These are phyloP conservation scores for Cheilosia impressa DNA, from an alignment of 2,888 invertebrate genomes.

Conservation along the genomic window DNA sequence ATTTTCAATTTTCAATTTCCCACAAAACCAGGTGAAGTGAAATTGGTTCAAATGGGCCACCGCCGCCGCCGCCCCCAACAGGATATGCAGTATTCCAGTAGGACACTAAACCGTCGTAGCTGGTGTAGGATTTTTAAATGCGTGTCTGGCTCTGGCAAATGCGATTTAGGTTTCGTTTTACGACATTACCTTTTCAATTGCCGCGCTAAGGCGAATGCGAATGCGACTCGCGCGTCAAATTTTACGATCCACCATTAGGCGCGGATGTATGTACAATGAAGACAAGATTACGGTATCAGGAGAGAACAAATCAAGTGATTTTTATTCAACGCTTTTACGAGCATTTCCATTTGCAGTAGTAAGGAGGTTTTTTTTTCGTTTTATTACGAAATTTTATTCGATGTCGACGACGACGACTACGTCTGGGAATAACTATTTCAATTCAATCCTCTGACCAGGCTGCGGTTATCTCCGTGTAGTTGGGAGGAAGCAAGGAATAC, in stretches of 20 bases:
- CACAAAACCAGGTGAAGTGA: constrained; percentile 47
- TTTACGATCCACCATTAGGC: constrained; percentile 67
- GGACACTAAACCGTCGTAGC: constrained; percentile 27
- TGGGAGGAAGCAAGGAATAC: background rate
- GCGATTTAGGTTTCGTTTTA: constrained; percentile 71
- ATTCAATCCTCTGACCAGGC: constrained; percentile 26
- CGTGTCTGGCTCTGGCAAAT: constrained; percentile 65
- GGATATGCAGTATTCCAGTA: constrained; percentile 52
- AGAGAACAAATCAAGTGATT: constrained; percentile 62
- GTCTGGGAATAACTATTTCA: constrained; percentile 14
- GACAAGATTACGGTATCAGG: constrained; percentile 63
- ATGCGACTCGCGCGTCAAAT: constrained; percentile 45
- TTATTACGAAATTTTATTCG: constrained; percentile 55
- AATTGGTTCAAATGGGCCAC: constrained; percentile 32
- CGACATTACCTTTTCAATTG: constrained; percentile 58
- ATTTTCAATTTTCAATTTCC: constrained; percentile 68
- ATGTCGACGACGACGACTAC: constrained; percentile 15
- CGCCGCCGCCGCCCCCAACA: background rate
- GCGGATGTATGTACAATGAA: constrained; percentile 22
- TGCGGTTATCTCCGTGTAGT: background rate
- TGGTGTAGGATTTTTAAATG: constrained; percentile 47
- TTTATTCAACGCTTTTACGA: constrained; percentile 66
- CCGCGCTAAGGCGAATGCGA: constrained; percentile 34
- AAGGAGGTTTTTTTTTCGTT: constrained; percentile 20
- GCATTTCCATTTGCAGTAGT: constrained; percentile 50